Evolutionary conservation across 2,888 invertebrate genomes (phyloP).

Genomic region (Zeuzera pyrina): DNA sequence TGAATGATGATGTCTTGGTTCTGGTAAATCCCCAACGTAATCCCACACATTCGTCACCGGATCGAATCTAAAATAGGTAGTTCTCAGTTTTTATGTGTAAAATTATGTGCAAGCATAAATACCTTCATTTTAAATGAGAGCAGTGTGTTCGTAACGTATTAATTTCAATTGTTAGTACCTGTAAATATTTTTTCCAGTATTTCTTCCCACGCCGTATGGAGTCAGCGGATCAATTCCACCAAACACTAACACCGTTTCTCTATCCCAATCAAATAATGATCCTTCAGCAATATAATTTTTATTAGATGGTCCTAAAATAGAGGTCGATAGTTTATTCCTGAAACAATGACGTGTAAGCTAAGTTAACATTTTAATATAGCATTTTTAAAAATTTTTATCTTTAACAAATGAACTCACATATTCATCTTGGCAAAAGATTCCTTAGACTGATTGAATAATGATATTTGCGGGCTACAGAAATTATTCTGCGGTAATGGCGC

Average conservation of each 20-base stretch:
- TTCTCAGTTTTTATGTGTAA: no score
- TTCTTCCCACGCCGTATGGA: slow-evolving; percentile 66
- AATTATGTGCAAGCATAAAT: no score
- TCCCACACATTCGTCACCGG: slow-evolving; percentile 77
- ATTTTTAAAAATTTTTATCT: not conserved
- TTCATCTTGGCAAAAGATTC: slow-evolving; percentile 47
- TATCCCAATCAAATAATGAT: slow-evolving; percentile 71
- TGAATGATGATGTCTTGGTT: slow-evolving; percentile 80
- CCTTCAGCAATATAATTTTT: slow-evolving; percentile 62
- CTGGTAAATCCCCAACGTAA: slow-evolving; percentile 77
- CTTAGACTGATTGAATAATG: slow-evolving; percentile 60
- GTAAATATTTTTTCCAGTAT: slow-evolving; percentile 76
- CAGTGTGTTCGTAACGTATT: no score
- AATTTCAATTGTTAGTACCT: slow-evolving; percentile 48
- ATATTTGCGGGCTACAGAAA: slow-evolving; percentile 42
- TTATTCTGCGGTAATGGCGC: not conserved
- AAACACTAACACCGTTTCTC: slow-evolving; percentile 77
- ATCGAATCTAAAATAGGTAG: slow-evolving; percentile 55
- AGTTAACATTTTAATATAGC: no score
- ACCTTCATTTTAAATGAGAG: no score
- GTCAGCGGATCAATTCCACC: slow-evolving; percentile 80
- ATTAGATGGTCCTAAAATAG: slow-evolving; percentile 56
- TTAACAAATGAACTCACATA: slow-evolving; percentile 32
- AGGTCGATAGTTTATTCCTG: slow-evolving; percentile 59
- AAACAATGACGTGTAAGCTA: no score